Base-by-base conservation (phyloP, 2,113 vertebrate species). In the Stictonetta naevosa region DNA sequence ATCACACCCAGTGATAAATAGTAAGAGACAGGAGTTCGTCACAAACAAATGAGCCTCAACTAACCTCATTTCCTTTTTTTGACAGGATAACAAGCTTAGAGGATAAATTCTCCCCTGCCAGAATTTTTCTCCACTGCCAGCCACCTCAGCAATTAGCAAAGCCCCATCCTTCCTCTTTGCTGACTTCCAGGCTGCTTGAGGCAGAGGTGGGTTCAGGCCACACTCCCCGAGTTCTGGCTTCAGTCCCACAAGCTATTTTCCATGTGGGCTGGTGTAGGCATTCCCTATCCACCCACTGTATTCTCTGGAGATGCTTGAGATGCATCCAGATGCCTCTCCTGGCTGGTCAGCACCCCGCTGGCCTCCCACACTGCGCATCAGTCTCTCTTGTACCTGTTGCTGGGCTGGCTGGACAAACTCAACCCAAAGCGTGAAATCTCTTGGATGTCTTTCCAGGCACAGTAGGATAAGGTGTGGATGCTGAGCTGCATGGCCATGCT, bases 21-120 rank as follows among this genome's bases (percentile, higher is more conserved):
- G 73, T 76, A 75, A 92, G 69, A 96, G 94, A 93, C 83, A 88
- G 38, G 80, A 95, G 92, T 92, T 96, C 4, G 7, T 75, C 89
- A 79, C 83, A 90, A 95, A 95, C 93, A 95, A 96, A 97, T 90
- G 87, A 95, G 91, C 90, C 89, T 97, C 94, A 88, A 90, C 88
- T 95, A 96, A 96, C 91, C 86, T 93, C 85, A 83, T 90, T 95
- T 96, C 74, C 75, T 90, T 83, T 91, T 93, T 97, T 92, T 97
- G 93, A 92, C 64, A 90, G 79, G 77, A 91, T 96, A 96, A 95
- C 89, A 92, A 94, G 94, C 95, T 95, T 96, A 94, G 75, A 94
- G 91, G 83, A 93, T 97, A 93, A 95, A 94, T 92, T 90, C 62
- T 93, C 40, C 81, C 71, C 44, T 74, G n/a, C 74, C 83, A 86